Conservation (phyloP, 2,888 invertebrate species). For the Mythimna loreyi region DNA sequence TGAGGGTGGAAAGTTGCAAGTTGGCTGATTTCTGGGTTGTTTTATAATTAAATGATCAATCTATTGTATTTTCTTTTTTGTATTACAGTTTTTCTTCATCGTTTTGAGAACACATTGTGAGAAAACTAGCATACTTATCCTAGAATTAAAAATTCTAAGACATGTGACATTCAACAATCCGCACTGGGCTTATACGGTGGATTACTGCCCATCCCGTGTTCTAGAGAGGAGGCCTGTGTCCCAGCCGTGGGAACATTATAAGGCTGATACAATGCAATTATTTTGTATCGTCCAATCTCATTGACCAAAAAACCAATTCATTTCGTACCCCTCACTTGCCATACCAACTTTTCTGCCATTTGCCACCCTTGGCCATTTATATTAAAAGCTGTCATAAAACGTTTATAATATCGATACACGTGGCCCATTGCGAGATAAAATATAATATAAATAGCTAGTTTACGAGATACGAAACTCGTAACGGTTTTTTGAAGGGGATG, state of each 20-base stretch:
- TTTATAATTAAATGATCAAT: neutral
- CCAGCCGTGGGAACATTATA: no score
- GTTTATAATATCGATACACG: conserved; percentile 73
- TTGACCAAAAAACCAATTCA: conserved; percentile 39
- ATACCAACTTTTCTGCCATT: conserved; percentile 57
- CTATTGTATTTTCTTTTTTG: no score
- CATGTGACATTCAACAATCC: no score
- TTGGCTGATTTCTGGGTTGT: conserved; percentile 7
- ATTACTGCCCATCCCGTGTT: no score
- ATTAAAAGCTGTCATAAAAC: conserved; percentile 73
- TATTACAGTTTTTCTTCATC: no score
- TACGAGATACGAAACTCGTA: conserved; percentile 59
- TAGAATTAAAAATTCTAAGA: no score
- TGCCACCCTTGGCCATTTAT: conserved; percentile 68
- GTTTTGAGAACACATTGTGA: no score
- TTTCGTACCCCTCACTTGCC: conserved; percentile 29
- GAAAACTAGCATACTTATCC: no score
- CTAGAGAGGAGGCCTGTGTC: no score
- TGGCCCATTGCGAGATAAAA: conserved; percentile 62
- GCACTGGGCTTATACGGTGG: no score
- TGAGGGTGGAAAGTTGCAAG: conserved; percentile 17
- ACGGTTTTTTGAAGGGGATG: conserved; percentile 33
- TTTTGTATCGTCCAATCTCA: conserved; percentile 5
- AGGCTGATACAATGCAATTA: no score
- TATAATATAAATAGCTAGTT: conserved; percentile 26